Evolutionary conservation across 2,888 invertebrate species (phyloP), one percentile per base, ranked within the genome.

Genomic region (Anoplius nigerrimus): DNA sequence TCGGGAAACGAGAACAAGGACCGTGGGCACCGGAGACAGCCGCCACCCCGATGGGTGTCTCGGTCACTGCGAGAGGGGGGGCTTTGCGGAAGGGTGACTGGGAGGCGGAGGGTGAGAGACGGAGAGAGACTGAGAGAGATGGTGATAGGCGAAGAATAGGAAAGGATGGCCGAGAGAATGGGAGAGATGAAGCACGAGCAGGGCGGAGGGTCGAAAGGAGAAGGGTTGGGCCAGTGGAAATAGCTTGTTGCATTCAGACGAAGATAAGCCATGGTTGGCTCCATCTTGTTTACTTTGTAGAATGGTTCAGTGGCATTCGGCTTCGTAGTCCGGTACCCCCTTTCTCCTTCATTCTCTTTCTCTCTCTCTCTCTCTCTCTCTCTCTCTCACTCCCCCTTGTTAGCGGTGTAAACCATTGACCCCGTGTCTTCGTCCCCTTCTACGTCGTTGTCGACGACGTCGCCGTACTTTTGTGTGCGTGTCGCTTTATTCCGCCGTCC

Each of bases 171-270:
- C n/a, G 68, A 48, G n/a, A 48, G 48, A 8, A 18, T 18, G 6
- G 48, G 48, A 48, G 18, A 18, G 48, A 16, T 16, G n/a, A 16
- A 8, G 8, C 48, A 16, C 3, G n/a, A 18, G 13, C 48, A 68
- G 27, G 27, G 48, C 54, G 21, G 59, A 59, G 69, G 61, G 64
- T 62, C 66, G 66, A 64, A 61, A 54, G 61, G 16, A 55, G 65
- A 68, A 73, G 65, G 61, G 72, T 69, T 68, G 67, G 69, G 64
- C 67, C 68, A 79, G 72, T 74, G 71, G 79, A 79, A 80, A 83
- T 81, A 83, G 84, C 83, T 84, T 84, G 84, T 84, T 85, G 83
- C 82, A 84, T 84, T 83, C 76, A 82, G 77, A 79, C 75, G 69
- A 65, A 79, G 82, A 82, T 81, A 81, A 83, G 77, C 81, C 78